A percentile compares a stretch with the other conserved stretches of the same genome.
Evolutionary conservation across 2,797 vertebrate species (phyloP).

Genomic region (Sebastes steindachneri): DNA sequence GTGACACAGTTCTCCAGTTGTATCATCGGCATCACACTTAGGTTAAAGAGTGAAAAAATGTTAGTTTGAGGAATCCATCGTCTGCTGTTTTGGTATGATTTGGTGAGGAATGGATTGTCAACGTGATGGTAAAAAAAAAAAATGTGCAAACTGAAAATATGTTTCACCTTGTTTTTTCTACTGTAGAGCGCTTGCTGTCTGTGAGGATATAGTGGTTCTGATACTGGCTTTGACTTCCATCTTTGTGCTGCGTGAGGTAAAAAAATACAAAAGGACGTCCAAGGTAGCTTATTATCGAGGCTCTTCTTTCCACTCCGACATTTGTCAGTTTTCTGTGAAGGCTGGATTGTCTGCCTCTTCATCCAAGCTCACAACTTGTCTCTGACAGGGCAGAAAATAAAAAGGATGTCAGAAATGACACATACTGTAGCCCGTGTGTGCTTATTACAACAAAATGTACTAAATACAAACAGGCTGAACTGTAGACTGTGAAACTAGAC

Average conservation of each 20-base stretch:
- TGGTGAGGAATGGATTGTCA: background rate
- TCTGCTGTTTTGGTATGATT: constrained; percentile 35
- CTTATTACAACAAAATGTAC: background rate
- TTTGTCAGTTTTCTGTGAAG: constrained; percentile 67
- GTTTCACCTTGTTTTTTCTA: constrained; percentile 3
- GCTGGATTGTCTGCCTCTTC: constrained; percentile 84
- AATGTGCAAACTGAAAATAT: background rate
- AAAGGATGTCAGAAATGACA: constrained; percentile 10
- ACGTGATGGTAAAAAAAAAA: background rate
- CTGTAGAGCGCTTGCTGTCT: background rate
- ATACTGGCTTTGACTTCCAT: constrained; percentile 44
- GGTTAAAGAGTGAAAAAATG: background rate
- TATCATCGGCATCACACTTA: background rate
- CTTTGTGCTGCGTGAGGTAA: constrained; percentile 63
- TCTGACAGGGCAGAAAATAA: constrained; percentile 73
- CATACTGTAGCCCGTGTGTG: background rate
- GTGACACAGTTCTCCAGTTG: background rate
- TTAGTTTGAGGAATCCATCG: background rate
- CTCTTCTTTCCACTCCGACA: constrained; percentile 6
- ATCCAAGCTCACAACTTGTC: constrained; percentile 88
- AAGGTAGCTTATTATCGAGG: constrained; percentile 46
- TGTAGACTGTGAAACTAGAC: background rate
- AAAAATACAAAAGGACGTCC: constrained; percentile 25
- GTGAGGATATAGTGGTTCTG: constrained; percentile 56
- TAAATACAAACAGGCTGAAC: background rate